Evolutionary conservation across 2,888 invertebrate genomes (phyloP), one percentile per base, ranked within the genome.

Genomic region (Meteorus cinctellus): DNA sequence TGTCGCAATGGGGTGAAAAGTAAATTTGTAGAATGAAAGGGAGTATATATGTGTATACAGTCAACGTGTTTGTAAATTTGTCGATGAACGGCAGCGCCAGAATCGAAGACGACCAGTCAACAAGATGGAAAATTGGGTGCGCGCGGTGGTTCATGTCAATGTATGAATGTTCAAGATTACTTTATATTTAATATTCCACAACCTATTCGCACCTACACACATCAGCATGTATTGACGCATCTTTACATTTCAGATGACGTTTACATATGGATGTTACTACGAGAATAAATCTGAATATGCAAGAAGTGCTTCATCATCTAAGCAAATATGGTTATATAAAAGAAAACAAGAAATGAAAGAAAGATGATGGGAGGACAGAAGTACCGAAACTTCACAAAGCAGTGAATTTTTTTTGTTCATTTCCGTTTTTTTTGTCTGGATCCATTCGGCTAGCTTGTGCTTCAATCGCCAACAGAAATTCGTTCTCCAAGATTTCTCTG

Each of bases 21-120:
- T 55, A 75, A 78, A 77, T 65, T 67, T 74, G 77, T 78, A 78
- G 79, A 71, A 77, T 77, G 60, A 69, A 76, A 68, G 78, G 48
- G 59, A 48, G 48, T 48, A n/a, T 48, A 48, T 48, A 48, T n/a
- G 1, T 48, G n/a, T n/a, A 16, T 16, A 48, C 0, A 24, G 60
- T 72, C 31, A 48, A 63, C 12, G 60, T 62, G 59, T 63, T 36
- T 66, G 48, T 55, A n/a, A 55, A 55, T 69, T 55, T 69, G 55
- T 69, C 69, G 34, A 59, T 69, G 69, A 70, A 41, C 24, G n/a
- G 36, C 31, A 66, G 36, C 5, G 19, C 29, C 16, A 12, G 1
- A 19, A 16, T 16, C 10, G 16, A 48, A n/a, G 48, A 48, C 48
- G n/a, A 48, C 48, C 48, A 48, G 48, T 31, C 62, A 62, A 62